phyloP scores from a whole-genome alignment of 2,888 invertebrate genomes.

The Apodemia arnacis region DNA sequence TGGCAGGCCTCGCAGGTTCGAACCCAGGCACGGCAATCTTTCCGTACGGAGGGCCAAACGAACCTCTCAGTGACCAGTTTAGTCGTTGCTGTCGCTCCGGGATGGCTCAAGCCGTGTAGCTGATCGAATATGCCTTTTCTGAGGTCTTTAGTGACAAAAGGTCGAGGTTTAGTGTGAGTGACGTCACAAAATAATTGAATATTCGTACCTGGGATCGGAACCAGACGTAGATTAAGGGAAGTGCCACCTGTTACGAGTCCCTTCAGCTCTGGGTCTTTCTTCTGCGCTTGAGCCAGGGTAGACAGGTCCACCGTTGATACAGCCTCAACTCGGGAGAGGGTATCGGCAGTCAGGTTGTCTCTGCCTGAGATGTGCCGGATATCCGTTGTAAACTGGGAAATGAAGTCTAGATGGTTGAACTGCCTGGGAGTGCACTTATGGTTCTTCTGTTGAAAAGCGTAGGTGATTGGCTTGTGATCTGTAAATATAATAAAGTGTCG shows the following conservation, averaged over 20 bases:
- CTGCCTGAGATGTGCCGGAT: conserved; percentile 25
- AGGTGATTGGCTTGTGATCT: conserved; percentile 65
- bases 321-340: conserved; percentile 1
- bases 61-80: conserved; percentile 42
- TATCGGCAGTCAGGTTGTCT: conserved; percentile 22
- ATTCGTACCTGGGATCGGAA: no score
- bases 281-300: no score
- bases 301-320: no score
- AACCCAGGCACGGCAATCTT: not conserved
- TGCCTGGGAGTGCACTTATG: conserved; percentile 48
- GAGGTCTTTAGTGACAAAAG: conserved; percentile 42
- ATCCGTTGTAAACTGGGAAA: conserved; percentile 24
- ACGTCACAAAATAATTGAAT: no score
- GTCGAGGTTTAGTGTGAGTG: conserved; percentile 16
- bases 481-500: conserved; percentile 46
- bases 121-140: conserved; percentile 35
- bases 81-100: conserved; percentile 41
- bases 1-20: not conserved
- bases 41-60: not conserved
- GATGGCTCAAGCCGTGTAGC: conserved; percentile 56
- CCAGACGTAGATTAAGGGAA: no score
- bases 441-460: conserved; percentile 38
- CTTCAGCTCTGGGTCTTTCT: no score
- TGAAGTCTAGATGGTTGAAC: conserved; percentile 32
- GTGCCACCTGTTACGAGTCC: no score